phyloP scores from a whole-genome alignment of 2,113 vertebrate species.

The Microcebus tavaratra region DNA sequence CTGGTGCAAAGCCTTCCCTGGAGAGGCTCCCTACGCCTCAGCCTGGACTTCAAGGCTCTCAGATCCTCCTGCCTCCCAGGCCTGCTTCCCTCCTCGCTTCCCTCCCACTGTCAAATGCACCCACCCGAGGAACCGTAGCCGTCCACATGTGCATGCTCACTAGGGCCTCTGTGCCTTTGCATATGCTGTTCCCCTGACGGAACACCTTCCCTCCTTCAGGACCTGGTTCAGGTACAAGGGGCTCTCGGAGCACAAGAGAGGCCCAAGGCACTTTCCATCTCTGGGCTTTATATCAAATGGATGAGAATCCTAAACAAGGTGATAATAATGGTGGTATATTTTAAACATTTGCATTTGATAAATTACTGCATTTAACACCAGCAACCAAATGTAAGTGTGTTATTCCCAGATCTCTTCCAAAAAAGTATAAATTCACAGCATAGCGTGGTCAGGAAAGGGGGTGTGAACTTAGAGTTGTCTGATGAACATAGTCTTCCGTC shows the following conservation, averaged over 20 bases:
- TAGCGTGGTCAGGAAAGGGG: background rate
- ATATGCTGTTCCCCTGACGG: background rate
- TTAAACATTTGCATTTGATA: background rate
- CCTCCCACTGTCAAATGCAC: background rate
- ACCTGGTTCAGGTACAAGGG: background rate
- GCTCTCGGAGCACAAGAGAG: background rate
- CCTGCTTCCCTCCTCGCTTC: rapidly evolving
- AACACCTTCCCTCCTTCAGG: background rate
- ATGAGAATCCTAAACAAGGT: background rate
- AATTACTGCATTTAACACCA: background rate
- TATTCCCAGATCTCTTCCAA: background rate
- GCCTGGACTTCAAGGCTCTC: background rate
- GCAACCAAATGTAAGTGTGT: background rate
- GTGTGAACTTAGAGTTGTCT: background rate
- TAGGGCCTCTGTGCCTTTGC: background rate
- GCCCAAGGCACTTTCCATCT: background rate
- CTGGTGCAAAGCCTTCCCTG: background rate
- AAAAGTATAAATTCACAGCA: background rate
- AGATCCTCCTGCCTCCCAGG: background rate
- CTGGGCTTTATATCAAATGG: background rate
- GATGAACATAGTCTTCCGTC: background rate
- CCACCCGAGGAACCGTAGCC: background rate
- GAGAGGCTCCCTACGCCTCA: background rate
- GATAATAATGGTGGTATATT: background rate
- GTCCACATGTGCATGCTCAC: rapidly evolving